These are phyloP conservation scores for Meandrusa payeni DNA, from an alignment of 2,888 invertebrate genomes.

Conservation along the genomic window DNA sequence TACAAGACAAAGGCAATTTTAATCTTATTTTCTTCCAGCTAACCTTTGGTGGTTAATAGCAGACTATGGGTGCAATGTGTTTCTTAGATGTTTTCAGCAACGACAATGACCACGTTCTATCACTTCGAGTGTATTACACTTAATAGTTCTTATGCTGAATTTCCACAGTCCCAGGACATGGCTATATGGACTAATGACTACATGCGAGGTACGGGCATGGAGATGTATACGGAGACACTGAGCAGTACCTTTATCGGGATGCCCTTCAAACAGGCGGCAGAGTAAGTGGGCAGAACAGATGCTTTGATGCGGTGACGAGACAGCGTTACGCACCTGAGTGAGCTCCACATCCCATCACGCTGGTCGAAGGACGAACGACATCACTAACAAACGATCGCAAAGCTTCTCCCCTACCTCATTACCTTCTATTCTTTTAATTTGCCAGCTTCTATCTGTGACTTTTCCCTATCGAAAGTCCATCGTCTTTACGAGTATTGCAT, in stretches of 20 bases:
- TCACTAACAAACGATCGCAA: slow-evolving; percentile 63
- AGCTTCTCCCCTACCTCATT: slow-evolving; percentile 54
- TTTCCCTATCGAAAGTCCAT: slow-evolving; percentile 44
- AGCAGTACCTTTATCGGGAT: slow-evolving; percentile 99
- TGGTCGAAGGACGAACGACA: slow-evolving; percentile 48
- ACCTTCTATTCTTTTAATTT: slow-evolving; percentile 47
- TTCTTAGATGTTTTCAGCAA: not conserved
- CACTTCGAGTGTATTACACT: slow-evolving; percentile 41
- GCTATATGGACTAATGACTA: slow-evolving; percentile 99
- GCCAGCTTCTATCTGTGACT: slow-evolving; percentile 55
- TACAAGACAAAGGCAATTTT: no score
- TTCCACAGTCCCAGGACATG: slow-evolving; percentile 94
- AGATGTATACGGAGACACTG: slow-evolving; percentile 99
- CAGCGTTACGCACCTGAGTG: slow-evolving; percentile 50
- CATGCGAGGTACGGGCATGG: slow-evolving; percentile 99
- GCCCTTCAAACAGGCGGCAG: slow-evolving; percentile 98
- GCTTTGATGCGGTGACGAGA: slow-evolving; percentile 45
- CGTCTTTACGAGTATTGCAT: slow-evolving; percentile 54
- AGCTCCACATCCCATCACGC: slow-evolving; percentile 46
- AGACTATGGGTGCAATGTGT: no score
- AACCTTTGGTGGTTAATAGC: no score
- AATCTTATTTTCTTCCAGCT: no score
- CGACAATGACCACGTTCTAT: not conserved
- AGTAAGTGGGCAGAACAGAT: slow-evolving; percentile 89
- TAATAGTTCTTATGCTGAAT: slow-evolving; percentile 63